Conservation (phyloP, 2,797 vertebrate genomes). For the Spinibarbus caldwelli region DNA sequence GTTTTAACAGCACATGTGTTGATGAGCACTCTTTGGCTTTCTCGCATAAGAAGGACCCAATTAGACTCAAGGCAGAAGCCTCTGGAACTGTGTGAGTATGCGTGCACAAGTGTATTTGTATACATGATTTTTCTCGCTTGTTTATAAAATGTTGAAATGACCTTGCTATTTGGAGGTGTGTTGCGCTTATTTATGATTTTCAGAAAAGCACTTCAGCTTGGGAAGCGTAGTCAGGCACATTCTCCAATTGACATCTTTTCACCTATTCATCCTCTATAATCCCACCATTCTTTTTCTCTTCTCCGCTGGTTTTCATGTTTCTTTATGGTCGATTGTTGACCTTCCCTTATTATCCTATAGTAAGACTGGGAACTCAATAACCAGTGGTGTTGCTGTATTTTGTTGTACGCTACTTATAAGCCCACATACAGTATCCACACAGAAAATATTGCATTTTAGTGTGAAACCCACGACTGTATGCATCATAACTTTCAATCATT, state of each 20-base stretch:
- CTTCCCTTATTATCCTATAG: background rate
- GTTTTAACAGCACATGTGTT: slow-evolving; percentile 49
- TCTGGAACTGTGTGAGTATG: slow-evolving; percentile 21
- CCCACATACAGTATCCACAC: background rate
- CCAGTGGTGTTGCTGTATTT: background rate
- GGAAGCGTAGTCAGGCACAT: background rate
- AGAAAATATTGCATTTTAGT: background rate
- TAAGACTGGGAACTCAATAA: background rate
- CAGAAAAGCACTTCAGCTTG: background rate
- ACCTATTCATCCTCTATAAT: background rate
- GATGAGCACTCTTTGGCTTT: slow-evolving; percentile 51
- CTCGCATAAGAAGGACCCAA: slow-evolving; percentile 43
- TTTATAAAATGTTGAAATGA: slow-evolving; percentile 36
- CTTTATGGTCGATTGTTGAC: background rate
- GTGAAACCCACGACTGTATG: background rate
- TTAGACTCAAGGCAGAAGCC: slow-evolving; percentile 37
- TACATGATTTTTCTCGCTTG: background rate
- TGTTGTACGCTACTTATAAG: background rate
- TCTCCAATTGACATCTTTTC: background rate
- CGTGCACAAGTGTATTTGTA: background rate
- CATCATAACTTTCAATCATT: background rate
- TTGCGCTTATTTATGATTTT: background rate
- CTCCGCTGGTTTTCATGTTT: background rate
- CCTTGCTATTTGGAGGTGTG: slow-evolving; percentile 16
- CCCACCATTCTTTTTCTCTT: background rate